Evolutionary conservation across 2,113 vertebrate species (phyloP).

Genomic region (Corythornis cristatus): DNA sequence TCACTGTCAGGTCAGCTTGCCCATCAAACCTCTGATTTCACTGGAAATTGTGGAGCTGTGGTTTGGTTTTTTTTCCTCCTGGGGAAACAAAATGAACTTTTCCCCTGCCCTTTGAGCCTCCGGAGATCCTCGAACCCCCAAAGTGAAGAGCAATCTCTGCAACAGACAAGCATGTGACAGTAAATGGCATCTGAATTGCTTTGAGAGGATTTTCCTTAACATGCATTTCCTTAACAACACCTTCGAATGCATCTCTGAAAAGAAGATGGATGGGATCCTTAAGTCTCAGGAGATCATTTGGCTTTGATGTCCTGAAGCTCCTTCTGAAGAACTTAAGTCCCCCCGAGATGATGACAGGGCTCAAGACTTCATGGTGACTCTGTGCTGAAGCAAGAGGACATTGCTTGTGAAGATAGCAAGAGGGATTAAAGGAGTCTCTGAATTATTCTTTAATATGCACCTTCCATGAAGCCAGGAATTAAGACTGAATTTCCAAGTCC

Average conservation of each 20-base stretch:
- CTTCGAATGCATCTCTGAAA: background rate
- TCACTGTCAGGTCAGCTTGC: background rate
- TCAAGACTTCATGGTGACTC: background rate
- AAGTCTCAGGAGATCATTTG: background rate
- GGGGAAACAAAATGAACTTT: background rate
- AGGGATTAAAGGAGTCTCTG: background rate
- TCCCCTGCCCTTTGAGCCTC: background rate
- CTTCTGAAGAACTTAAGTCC: background rate
- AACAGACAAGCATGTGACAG: background rate
- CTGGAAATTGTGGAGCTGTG: background rate
- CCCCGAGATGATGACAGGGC: background rate
- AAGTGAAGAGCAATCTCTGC: background rate
- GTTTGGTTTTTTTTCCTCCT: background rate
- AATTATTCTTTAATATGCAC: background rate
- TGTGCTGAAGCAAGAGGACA: background rate
- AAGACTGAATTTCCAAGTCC: conserved; percentile 5
- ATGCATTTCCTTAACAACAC: background rate
- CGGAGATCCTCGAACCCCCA: background rate
- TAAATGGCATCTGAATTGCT: background rate
- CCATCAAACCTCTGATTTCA: background rate
- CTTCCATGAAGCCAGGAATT: background rate
- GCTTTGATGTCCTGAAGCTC: background rate
- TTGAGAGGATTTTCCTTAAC: background rate
- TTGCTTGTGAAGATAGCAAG: background rate
- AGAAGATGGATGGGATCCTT: background rate